These are phyloP conservation scores for Steatornis caripensis DNA, from an alignment of 2,113 vertebrate species.

Conservation along the genomic window DNA sequence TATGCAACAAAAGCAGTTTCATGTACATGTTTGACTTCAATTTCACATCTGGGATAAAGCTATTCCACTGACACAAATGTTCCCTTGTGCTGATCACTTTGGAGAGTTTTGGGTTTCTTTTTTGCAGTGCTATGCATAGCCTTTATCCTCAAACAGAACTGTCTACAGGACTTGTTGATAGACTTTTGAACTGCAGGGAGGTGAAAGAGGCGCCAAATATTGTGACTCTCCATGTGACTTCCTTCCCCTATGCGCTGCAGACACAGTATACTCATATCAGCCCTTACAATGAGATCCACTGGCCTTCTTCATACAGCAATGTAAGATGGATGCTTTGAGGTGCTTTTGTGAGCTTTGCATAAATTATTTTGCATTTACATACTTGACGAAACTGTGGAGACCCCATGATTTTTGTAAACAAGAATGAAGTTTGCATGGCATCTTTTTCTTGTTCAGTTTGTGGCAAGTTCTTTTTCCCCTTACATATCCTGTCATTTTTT, in stretches of 20 bases:
- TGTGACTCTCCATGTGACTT: conserved; percentile 92
- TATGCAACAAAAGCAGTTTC: background rate
- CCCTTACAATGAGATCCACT: conserved; percentile 96
- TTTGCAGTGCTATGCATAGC: conserved; percentile 68
- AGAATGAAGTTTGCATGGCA: background rate
- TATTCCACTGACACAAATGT: background rate
- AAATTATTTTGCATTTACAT: background rate
- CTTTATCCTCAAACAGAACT: conserved; percentile 77
- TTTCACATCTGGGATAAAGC: background rate
- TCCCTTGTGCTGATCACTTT: background rate
- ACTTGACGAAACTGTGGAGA: background rate
- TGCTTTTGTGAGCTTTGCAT: background rate
- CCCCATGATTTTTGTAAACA: background rate
- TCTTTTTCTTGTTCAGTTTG: background rate
- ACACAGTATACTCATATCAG: conserved; percentile 92
- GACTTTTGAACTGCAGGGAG: conserved; percentile 89
- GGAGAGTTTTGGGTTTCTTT: conserved; percentile 28
- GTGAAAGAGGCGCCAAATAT: conserved; percentile 92
- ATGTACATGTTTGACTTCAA: rapidly evolving
- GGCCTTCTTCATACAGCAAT: conserved; percentile 85
- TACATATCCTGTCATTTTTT: background rate
- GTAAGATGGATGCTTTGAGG: conserved; percentile 74
- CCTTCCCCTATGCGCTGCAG: conserved; percentile 93
- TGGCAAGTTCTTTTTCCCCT: background rate
- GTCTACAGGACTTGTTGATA: conserved; percentile 84